These are phyloP conservation scores for Athene noctua DNA, from an alignment of 2,113 vertebrate genomes.

Conservation along the genomic window DNA sequence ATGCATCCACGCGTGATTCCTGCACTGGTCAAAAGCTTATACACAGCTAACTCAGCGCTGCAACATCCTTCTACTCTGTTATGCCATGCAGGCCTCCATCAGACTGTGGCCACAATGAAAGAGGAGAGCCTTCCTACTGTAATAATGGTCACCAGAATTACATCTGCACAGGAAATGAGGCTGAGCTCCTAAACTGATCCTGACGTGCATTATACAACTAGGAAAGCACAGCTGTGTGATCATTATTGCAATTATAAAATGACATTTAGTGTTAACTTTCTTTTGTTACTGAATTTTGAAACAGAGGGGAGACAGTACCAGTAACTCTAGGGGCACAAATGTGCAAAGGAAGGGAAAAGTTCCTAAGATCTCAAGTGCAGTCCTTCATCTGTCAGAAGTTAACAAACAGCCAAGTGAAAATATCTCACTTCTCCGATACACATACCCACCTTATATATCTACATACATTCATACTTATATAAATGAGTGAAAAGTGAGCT, in stretches of 20 bases:
- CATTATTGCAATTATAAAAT: conserved; percentile 73
- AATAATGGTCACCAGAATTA: conserved; percentile 44
- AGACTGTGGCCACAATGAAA: background rate
- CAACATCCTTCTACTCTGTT: background rate
- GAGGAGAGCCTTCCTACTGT: conserved; percentile 42
- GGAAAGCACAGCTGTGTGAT: conserved; percentile 71
- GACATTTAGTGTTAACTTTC: conserved; percentile 71
- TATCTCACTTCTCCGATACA: background rate
- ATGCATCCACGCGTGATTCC: background rate
- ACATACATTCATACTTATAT: background rate
- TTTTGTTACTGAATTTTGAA: conserved; percentile 51
- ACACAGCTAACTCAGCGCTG: background rate
- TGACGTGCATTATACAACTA: conserved; percentile 60
- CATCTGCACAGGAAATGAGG: conserved; percentile 67
- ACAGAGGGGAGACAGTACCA: background rate
- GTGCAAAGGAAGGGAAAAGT: background rate
- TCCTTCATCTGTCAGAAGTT: background rate
- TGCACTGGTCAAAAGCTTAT: background rate
- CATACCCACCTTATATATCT: background rate
- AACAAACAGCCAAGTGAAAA: background rate
- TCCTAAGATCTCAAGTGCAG: background rate
- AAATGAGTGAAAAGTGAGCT: background rate
- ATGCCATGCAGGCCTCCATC: background rate
- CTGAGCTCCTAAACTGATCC: conserved; percentile 60
- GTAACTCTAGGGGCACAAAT: background rate